phyloP scores from a whole-genome alignment of 2,113 vertebrate genomes.

The Aix galericulata region DNA sequence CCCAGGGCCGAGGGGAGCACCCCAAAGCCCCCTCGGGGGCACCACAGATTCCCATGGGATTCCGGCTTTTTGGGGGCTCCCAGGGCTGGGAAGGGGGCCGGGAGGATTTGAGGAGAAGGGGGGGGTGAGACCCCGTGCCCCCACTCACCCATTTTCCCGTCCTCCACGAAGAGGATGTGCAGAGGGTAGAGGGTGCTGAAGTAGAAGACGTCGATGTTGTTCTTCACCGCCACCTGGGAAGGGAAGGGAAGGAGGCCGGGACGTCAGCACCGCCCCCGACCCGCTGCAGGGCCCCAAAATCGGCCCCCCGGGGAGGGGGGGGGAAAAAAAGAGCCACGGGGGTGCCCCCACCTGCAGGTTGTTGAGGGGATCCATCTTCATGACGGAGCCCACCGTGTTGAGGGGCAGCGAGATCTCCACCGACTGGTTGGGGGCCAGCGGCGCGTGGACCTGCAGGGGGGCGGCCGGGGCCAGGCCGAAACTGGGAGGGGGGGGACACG shows the following conservation, averaged over 20 bases:
- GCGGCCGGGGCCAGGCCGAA: constrained; percentile 95
- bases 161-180: constrained; percentile 94
- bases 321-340: no score
- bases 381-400: constrained; percentile 90
- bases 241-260: accelerated
- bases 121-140: accelerated
- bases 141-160: constrained; percentile 97
- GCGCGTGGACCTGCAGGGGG: constrained; percentile 91
- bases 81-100: accelerated
- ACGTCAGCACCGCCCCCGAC: accelerated
- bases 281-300: not conserved
- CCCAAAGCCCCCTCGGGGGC: not conserved
- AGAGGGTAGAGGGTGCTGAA: constrained; percentile 97
- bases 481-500: constrained; percentile 71
- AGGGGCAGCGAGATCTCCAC: constrained; percentile 92
- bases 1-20: accelerated
- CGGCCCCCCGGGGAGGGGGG: not conserved
- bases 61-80: not conserved
- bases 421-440: constrained; percentile 92
- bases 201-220: constrained; percentile 99
- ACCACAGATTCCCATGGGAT: no score
- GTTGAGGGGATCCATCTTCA: constrained; percentile 99
- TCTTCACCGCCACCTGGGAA: constrained; percentile 93
- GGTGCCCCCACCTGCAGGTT: constrained; percentile 87
- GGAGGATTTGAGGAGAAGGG: not conserved